phyloP scores from a whole-genome alignment of 2,888 invertebrate genomes.

The Drepanosiphum platanoidis region DNA sequence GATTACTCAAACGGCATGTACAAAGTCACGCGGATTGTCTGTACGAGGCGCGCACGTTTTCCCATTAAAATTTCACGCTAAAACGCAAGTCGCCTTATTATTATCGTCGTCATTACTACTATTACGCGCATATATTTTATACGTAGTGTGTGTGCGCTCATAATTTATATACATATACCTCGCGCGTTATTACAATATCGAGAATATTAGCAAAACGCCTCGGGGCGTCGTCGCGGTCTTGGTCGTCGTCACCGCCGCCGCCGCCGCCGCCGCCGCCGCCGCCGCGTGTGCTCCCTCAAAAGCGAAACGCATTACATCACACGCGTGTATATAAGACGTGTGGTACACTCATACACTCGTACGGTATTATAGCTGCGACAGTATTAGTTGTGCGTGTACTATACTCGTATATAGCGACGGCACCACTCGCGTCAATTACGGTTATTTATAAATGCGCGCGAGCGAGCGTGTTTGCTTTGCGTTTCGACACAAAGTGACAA shows the following conservation, averaged over 20 bases:
- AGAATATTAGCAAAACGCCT: conserved; percentile 53
- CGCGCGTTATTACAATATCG: background rate
- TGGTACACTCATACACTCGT: background rate
- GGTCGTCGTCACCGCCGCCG: background rate
- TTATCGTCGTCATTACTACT: background rate
- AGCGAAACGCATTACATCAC: conserved; percentile 25
- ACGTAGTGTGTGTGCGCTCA: background rate
- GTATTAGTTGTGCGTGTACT: too few relatives aligned
- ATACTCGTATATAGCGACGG: background rate
- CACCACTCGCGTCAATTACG: conserved; percentile 45
- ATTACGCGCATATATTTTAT: background rate
- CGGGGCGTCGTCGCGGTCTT: background rate
- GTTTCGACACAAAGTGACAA: conserved; percentile 25
- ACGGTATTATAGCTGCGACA: background rate
- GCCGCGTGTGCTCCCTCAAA: conserved; percentile 27
- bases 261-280: too few relatives aligned
- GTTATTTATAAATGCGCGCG: conserved; percentile 22
- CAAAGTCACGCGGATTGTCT: conserved; percentile 3
- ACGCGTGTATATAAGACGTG: background rate
- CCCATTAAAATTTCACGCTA: conserved; percentile 52
- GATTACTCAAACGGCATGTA: background rate
- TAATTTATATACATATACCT: background rate
- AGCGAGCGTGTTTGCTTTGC: conserved; percentile 38
- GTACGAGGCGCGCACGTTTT: conserved; percentile 33
- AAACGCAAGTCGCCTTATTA: conserved; percentile 2